Evolutionary conservation across 2,797 vertebrate genomes (phyloP), one percentile per base, ranked within the genome.

Genomic region (Percopsis omiscomaycus): DNA sequence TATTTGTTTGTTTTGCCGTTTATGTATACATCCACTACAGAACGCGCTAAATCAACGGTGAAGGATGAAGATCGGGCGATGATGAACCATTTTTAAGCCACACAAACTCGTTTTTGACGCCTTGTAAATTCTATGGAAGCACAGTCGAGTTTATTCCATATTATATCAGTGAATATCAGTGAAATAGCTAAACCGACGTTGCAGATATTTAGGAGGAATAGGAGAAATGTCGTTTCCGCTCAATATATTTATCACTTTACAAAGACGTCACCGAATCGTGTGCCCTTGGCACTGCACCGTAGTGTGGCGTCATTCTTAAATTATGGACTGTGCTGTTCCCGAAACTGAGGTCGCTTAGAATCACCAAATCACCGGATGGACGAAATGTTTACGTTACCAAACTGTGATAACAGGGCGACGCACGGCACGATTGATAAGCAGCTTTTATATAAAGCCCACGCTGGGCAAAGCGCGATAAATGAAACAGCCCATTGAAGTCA

Each of bases 11-110:
- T 57, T 91, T 92, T 57, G 83, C 82, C 8, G 62, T 88, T 63
- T 92, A 78, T 64, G 78, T 91, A 59, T 89, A 88, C 66, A 77
- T 92, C 4, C 90, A 92, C 54, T 90, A 86, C 73, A 78, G 88
- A 49, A 89, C 81, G 30, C 77, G 87, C 28, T 89, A 8, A 14
- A 55, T 13, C 29, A 56, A 30, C 12, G 15, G 10, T 16, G 42
- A 59, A 0, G 22, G 5, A 14, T 9, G 47, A 13, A 48, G 47
- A 48, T 13, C 14, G 12, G 47, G 44, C 5, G 5, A 5, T 45
- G 5, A 45, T 5, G 44, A 4, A 4, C n/a, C 12, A 48, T 48
- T 3, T 12, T 3, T 48, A 15, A 48, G 47, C 12, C 3, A 1
- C 12, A 48, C 14, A 48, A 12, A 15, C 22, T 22, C 22, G 1